A percentile compares a stretch with the other conserved stretches of the same genome.
These are phyloP conservation scores for Napeogenes inachia DNA, from an alignment of 2,888 invertebrate species.

Conservation along the genomic window DNA sequence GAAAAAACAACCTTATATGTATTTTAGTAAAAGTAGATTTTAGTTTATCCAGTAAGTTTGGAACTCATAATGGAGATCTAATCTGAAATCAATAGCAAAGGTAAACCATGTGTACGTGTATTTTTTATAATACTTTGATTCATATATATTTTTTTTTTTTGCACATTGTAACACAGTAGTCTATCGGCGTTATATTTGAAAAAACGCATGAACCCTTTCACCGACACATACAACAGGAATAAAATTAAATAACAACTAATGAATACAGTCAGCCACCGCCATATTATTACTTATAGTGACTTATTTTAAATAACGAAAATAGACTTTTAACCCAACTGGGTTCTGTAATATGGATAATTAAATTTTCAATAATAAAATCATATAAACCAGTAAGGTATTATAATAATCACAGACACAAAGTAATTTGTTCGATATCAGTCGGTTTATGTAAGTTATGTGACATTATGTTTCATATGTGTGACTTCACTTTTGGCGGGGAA, in stretches of 20 bases:
- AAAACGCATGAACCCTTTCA: no score
- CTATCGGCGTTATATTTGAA: no score
- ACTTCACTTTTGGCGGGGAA: slow-evolving; percentile 14
- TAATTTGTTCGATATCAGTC: slow-evolving; percentile 25
- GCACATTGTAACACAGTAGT: no score
- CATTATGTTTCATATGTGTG: slow-evolving; percentile 21
- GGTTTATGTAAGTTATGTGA: slow-evolving; percentile 28
- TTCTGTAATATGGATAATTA: no score
- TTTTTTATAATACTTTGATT: background rate
- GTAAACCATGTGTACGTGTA: background rate
- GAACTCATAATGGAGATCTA: background rate
- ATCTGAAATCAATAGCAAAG: background rate
- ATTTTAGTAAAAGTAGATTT: background rate
- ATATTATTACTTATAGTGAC: no score
- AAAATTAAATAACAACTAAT: no score
- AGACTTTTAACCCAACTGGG: no score
- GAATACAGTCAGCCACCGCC: no score
- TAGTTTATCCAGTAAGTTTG: background rate
- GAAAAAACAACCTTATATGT: background rate
- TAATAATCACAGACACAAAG: slow-evolving; percentile 13
- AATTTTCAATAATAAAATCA: no score
- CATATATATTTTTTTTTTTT: no score
- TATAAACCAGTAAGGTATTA: slow-evolving; percentile 13
- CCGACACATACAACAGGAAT: no score
- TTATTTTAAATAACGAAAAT: no score